Evolutionary conservation across 2,113 vertebrate genomes (phyloP), one percentile per base, ranked within the genome.

Genomic region (Aplodontia rufa): DNA sequence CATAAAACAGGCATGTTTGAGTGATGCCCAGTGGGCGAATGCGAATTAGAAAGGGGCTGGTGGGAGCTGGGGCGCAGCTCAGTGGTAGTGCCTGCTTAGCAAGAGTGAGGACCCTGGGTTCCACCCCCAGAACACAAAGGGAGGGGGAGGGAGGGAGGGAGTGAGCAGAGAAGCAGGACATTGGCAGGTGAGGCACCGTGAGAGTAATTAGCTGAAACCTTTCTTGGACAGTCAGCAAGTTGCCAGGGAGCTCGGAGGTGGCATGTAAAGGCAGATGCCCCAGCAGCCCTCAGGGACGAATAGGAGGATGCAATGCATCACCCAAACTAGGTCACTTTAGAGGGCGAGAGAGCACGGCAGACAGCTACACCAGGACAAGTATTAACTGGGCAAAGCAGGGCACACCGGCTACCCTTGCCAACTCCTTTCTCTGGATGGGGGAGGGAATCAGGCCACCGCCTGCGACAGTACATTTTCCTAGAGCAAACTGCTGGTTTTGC

Each of bases 91-190:
- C 14, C 14, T n/a, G 64, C 35, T 68, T 68, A 68, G 64, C 22
- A n/a, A n/a, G 16, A n/a, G 8, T n/a, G 35, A n/a, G 35, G 64
- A 6, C 58, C 35, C 32, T 6, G 16, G 64, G 64, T 19, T 68
- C 64, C 32, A 68, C 8, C 14, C 16, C 35, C 16, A 24, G 5
- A 3, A 32, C 64, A n/a, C 4, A 16, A 4, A 35, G 13, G 7
- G 2, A 66, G 7, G 17, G 1, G 14, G 6, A 13, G 5, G 6
- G 2, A 66, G 5, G 35, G 1, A 14, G 30, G 2, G 28, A 13
- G 14, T 6, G 32, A 35, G 64, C 55, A 66, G 35, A 28, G 37
- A 37, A 40, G 12, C 71, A 47, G 20, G 49, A 80, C 16, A 42
- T 9, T 74, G 19, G 79, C 6, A 5, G 69, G 42, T 53, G 11